Percentiles rank a stretch among this genome's conserved stretches.
These are phyloP conservation scores for Trichopria drosophilae DNA, from an alignment of 2,888 invertebrate genomes.

Conservation along the genomic window DNA sequence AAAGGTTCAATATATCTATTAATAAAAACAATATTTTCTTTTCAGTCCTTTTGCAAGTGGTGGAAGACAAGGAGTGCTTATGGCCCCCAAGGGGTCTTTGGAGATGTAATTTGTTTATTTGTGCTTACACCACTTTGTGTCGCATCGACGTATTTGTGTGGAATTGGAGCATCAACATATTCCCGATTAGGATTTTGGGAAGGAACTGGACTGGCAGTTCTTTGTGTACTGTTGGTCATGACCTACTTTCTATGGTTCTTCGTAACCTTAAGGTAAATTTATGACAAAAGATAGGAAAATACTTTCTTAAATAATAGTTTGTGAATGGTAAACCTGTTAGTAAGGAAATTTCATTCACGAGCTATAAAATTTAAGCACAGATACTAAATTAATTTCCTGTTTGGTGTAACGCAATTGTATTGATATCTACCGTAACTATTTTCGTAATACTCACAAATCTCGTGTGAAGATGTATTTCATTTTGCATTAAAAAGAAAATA, in stretches of 20 bases:
- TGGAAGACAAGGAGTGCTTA: constrained; percentile 52
- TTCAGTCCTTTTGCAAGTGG: constrained; percentile 54
- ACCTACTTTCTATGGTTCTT: constrained; percentile 53
- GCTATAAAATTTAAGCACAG: too few species aligned
- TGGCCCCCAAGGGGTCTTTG: constrained; percentile 59
- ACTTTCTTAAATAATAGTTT: background rate
- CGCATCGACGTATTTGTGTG: constrained; percentile 59
- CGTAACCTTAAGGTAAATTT: constrained; percentile 50
- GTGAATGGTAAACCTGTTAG: too few species aligned
- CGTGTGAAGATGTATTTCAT: too few species aligned
- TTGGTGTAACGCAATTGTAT: too few species aligned
- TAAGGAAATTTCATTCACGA: too few species aligned
- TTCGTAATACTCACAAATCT: too few species aligned
- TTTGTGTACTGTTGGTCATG: constrained; percentile 49
- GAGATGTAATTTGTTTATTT: constrained; percentile 59
- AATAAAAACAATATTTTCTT: constrained; percentile 6
- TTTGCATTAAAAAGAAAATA: too few species aligned
- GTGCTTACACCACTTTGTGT: constrained; percentile 60
- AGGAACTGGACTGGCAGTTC: constrained; percentile 50
- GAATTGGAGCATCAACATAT: constrained; percentile 56
- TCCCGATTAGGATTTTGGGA: constrained; percentile 52
- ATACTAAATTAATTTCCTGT: too few species aligned
- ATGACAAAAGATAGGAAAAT: too few species aligned
- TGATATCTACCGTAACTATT: too few species aligned
- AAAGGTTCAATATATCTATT: background rate